Evolutionary conservation across 2,113 vertebrate species (phyloP).

Genomic region (Rhineura floridana): DNA sequence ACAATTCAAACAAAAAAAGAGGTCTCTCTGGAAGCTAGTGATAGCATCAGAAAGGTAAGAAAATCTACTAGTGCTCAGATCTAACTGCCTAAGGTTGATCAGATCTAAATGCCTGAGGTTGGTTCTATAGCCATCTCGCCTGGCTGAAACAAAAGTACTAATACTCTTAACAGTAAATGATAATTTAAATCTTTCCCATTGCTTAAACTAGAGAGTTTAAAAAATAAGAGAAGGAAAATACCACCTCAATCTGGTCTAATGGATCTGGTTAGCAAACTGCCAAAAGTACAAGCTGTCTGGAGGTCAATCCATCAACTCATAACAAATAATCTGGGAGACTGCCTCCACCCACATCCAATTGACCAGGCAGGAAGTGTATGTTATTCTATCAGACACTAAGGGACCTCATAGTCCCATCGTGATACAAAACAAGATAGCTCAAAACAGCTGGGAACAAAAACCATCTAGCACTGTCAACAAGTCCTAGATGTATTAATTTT

Average conservation of each 20-base stretch:
- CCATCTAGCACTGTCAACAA: not conserved
- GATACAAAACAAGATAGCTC: not conserved
- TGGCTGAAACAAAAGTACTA: not conserved
- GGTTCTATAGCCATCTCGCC: not conserved
- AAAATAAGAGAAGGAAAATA: not conserved
- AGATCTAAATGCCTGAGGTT: not conserved
- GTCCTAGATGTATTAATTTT: not conserved
- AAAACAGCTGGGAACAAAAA: not conserved
- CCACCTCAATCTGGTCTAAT: not conserved
- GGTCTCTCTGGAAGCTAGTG: not conserved
- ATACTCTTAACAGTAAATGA: not conserved
- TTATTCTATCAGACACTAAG: not conserved
- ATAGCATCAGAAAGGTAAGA: not conserved
- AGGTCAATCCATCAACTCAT: not conserved
- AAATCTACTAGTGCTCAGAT: not conserved
- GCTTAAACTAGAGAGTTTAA: not conserved
- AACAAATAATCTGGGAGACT: conserved; percentile 19
- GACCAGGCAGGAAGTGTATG: conserved; percentile 7
- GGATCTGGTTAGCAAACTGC: not conserved
- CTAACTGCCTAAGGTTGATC: not conserved
- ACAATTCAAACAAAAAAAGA: not conserved
- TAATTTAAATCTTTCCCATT: not conserved
- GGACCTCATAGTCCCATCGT: not conserved
- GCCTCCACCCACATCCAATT: not conserved
- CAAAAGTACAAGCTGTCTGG: conserved; percentile 25